Base-by-base conservation (phyloP, 2,888 invertebrate species). In the Perizoma flavofasciatum region DNA sequence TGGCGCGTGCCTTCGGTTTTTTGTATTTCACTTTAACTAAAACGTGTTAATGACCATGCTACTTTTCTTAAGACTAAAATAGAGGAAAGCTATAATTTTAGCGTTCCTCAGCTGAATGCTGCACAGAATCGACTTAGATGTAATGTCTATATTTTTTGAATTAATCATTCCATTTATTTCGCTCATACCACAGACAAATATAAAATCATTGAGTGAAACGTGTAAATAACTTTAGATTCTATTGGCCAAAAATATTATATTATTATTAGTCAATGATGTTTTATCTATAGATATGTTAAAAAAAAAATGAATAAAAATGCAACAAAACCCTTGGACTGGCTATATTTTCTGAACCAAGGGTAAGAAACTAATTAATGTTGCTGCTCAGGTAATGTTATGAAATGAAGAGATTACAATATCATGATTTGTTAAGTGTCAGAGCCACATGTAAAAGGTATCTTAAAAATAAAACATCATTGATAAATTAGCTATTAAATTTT, bases 181-280 rank as follows among this genome's bases (percentile, higher is more conserved):
- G 34, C 8, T 50, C 39, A 52, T 44, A 22, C 50, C 47, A 50
- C 58, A 53, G 46, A 58, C 62, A 62, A 58, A 56, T 49, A 54
- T 66, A 51, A 62, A 66, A 65, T 68, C 59, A 48, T 48, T 40
- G 34, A 35, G 39, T 59, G 44, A 66, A 34, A 46, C 34, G 10
- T 79, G 81, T 83, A 80, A 75, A 81, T 82, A 83, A 75, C 77
- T 70, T 78, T 70, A 74, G 74, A 75, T 77, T 72, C 60, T 63
- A 79, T 78, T 73, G 75, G 81, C 79, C 80, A 81, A 83, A 81
- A 77, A 75, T 75, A 50, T 37, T 33, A 41, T 45, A 48, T 7
- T 48, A 37, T 2, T 22, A 22, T 22, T 22, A 22, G 22, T 6
- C 49, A 49, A 39, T 45, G 49, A 45, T 55, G 49, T 37, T 49